Evolutionary conservation across 2,888 invertebrate species (phyloP).

Genomic region (Conomelus anceps): DNA sequence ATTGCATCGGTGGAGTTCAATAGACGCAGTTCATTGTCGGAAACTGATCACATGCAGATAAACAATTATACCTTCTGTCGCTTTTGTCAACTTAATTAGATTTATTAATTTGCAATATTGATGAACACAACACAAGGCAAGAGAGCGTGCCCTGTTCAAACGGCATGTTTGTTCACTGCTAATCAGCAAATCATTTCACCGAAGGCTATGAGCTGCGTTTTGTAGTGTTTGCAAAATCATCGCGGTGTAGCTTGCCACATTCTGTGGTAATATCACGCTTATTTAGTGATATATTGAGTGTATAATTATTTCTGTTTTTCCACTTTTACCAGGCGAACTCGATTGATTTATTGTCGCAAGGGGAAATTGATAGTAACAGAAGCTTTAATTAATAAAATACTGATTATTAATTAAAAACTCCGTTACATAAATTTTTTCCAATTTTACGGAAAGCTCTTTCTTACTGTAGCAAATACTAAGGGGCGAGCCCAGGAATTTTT

Average conservation of each 20-base stretch:
- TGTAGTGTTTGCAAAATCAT: not conserved
- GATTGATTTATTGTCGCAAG: not conserved
- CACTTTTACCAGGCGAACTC: too few species aligned
- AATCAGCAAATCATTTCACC: not conserved
- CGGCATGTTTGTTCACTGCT: not conserved
- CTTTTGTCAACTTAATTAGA: not conserved
- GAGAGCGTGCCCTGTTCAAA: not conserved
- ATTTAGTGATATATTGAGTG: not conserved
- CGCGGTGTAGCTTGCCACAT: too few species aligned
- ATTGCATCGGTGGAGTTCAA: too few species aligned
- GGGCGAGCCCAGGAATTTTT: too few species aligned
- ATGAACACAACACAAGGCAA: not conserved
- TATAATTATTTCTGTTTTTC: not conserved
- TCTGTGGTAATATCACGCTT: not conserved
- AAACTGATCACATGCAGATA: not conserved
- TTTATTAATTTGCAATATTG: not conserved
- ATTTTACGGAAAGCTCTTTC: too few species aligned
- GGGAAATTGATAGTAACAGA: not conserved
- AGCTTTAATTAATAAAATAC: too few species aligned
- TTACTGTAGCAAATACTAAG: too few species aligned
- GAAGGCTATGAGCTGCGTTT: not conserved
- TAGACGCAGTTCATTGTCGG: not conserved
- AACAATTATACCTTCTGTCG: not conserved
- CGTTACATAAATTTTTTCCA: too few species aligned
- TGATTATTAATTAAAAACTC: too few species aligned